Conservation (phyloP, 2,113 vertebrate genomes). For the Piprites chloris region DNA sequence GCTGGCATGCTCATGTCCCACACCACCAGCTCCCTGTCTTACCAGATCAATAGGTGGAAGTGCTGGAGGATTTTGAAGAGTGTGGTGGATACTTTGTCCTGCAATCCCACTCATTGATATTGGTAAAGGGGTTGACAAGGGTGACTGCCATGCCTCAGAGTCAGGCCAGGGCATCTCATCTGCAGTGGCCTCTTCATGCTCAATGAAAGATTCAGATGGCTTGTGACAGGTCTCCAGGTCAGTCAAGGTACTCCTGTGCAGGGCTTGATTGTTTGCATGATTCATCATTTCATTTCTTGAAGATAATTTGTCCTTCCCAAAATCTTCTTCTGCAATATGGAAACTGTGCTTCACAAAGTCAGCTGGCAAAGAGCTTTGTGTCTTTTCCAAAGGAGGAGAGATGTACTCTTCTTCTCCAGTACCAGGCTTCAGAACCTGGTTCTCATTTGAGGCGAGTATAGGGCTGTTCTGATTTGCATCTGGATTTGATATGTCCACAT, state of each 20-base stretch:
- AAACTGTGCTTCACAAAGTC: neutral
- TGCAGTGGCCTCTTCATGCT: neutral
- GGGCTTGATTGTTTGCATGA: neutral
- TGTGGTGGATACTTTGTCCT: neutral
- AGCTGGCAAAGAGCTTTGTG: neutral
- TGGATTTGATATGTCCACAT: neutral
- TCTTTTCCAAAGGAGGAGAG: neutral
- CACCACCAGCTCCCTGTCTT: neutral
- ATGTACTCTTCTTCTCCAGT: neutral
- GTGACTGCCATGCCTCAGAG: neutral
- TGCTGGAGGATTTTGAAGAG: neutral
- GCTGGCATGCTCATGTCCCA: neutral
- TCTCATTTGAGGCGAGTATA: neutral
- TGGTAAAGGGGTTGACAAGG: neutral
- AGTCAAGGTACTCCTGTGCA: neutral
- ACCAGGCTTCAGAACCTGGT: neutral
- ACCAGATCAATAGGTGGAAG: neutral
- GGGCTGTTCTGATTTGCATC: neutral
- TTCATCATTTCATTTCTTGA: neutral
- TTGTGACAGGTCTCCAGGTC: slow-evolving; percentile 1
- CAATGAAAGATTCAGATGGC: neutral
- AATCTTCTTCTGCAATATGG: neutral
- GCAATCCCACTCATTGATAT: neutral
- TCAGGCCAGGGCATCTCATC: neutral
- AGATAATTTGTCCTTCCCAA: neutral